Evolutionary conservation across 2,888 invertebrate species (phyloP), one percentile per base, ranked within the genome.

Genomic region (Drosophila mayaguana): DNA sequence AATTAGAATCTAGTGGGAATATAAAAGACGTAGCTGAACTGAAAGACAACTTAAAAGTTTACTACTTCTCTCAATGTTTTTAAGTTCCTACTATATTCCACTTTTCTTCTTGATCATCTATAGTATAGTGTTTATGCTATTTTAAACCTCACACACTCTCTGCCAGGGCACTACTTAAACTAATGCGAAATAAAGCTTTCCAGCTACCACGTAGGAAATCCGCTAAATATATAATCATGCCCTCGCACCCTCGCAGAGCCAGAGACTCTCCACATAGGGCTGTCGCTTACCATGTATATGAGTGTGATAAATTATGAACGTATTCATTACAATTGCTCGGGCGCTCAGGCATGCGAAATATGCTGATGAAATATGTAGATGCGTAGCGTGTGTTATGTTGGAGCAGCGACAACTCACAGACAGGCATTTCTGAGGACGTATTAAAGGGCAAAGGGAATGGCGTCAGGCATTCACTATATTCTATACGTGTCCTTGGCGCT

Each of bases 341-440:
- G 70, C 89, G 84, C 61, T 55, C 78, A 83, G 89, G 89, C 87
- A 84, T 84, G 87, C 81, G 87, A 81, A 84, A 74, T 78, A 88
- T 76, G 69, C 67, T 74, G 78, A 88, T 88, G 71, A 84, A 84
- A 84, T 88, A 83, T 83, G 81, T 83, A 83, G 66, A 83, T 62
- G 75, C 42, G 25, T 6, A 4, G 51, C 20, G 34, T 62, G 64
- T 75, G 71, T 51, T 28, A 66, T 72, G 72, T 51, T 28, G 50
- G 48, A 32, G 48, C 51, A 36, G 55, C 25, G 54, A 71, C 57
- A 55, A 68, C 75, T 55, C 54, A 63, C 64, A 75, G 69, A 71
- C 73, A 80, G 80, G 88, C 89, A 88, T 85, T 80, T 77, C 54
- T 77, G 82, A 88, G 88, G 85, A 61, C 85, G 85, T 88, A 84